Evolutionary conservation across 1,140 invertebrate genomes (phyloP).

Genomic region (Branchinecta lindahli): DNA sequence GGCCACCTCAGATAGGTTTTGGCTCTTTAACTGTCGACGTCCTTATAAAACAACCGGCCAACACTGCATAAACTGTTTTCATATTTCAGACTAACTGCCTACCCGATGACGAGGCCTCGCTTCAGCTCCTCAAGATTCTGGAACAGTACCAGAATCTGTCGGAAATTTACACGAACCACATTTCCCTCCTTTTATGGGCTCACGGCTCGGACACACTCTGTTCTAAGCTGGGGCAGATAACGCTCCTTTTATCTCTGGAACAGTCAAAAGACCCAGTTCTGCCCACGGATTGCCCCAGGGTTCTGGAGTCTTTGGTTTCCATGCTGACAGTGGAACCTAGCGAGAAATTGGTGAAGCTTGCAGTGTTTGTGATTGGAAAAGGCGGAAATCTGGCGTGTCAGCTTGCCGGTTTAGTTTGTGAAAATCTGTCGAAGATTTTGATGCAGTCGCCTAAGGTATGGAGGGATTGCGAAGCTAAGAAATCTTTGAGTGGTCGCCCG

Average conservation of each 20-base stretch:
- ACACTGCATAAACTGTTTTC: too few species aligned
- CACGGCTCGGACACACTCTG: not conserved
- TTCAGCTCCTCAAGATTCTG: not conserved
- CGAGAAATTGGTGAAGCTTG: not conserved
- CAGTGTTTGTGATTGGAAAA: not conserved
- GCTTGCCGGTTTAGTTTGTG: not conserved
- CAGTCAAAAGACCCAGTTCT: not conserved
- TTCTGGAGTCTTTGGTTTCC: not conserved
- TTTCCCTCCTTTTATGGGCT: not conserved
- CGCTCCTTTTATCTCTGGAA: not conserved
- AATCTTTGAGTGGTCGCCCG: too few species aligned
- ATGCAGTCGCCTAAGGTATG: not conserved
- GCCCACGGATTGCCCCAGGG: not conserved
- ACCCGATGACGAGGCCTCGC: not conserved
- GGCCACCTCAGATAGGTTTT: too few species aligned
- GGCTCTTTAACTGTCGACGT: too few species aligned
- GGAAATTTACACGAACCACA: not conserved
- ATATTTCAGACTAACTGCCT: not conserved
- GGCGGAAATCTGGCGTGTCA: not conserved
- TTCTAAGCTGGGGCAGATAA: not conserved
- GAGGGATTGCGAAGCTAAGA: too few species aligned
- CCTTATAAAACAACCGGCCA: too few species aligned
- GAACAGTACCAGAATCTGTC: not conserved
- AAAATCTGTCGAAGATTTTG: not conserved
- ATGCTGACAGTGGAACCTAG: not conserved